Base-by-base conservation (phyloP, 1,140 invertebrate species). In the Brachionus koreanus region DNA sequence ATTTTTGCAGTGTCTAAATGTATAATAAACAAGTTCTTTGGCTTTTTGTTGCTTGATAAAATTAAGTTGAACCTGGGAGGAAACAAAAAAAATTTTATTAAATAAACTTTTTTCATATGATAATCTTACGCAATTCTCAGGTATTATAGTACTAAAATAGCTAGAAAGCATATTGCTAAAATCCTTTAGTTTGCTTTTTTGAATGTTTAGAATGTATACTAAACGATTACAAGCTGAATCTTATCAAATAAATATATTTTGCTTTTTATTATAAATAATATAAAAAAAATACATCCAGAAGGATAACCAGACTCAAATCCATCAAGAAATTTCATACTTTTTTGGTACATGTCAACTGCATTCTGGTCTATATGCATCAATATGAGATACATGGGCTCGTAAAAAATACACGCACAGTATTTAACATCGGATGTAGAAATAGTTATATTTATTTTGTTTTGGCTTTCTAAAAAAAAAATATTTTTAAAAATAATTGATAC, bases 361-460 rank as follows among this genome's bases (percentile, higher is more conserved):
- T 74, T 13, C 13, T 74, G 6, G 5, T 74, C 25, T 25, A 74
- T 46, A 29, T 74, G 37, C 9, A 74, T 25, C 12, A 74, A 46
- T 4, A 74, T 9, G 10, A 43, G n/a, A 74, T 74, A 46, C 19
- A 74, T 2, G 5, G 37, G 37, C 3, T 74, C 69, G 25, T 46
- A 46, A 74, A 46, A 74, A 25, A 74, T 74, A 29, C 69, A 74
- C 9, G 69, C 69, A 33, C 39, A 43, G 25, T 74, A 74, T 19
- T 25, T 74, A 10, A 74, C 12, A 19, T 74, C 69, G 5, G 0
- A 25, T 29, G 69, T 25, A 19, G 39, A 23, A 1, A 74, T 23
- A 74, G 43, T 35, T 25, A 43, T 13, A 46, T 46, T 74, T 46
- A 74, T 74, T 74, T 49, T 43, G 25, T 29, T 74, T 25, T 74